Conservation (phyloP, 30 jellyfish, hydroid and myxozoan species). For the Turritopsis dohrnii region DNA sequence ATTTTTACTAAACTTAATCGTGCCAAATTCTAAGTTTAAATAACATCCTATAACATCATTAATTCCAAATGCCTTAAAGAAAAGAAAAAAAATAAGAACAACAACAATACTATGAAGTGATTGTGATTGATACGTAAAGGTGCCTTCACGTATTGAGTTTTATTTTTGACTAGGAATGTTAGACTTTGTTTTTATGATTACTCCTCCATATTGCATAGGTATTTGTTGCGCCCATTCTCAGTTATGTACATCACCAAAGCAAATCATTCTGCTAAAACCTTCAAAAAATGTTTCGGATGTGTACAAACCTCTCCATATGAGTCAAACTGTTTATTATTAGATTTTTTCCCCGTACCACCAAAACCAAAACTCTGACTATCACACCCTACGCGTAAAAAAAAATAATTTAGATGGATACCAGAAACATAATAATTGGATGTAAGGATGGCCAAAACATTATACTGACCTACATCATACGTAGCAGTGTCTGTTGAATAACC, state of each 20-base stretch:
- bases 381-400: constrained; percentile 49
- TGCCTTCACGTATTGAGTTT: too few species aligned
- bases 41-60: constrained; percentile 91
- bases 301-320: constrained; percentile 85
- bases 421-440: not conserved
- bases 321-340: constrained; percentile 75
- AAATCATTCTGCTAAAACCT: not conserved
- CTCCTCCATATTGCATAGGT: too few species aligned
- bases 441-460: not conserved
- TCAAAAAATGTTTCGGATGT: not conserved
- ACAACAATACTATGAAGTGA: too few species aligned
- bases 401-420: not conserved
- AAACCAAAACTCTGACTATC: constrained; percentile 95
- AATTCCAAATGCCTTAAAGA: constrained; percentile 80
- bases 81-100: too few species aligned
- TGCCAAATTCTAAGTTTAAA: constrained; percentile 63
- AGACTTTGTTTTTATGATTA: too few species aligned
- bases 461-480: constrained; percentile 87
- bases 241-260: too few species aligned
- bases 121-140: too few species aligned
- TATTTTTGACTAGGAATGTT: too few species aligned
- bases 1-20: constrained; percentile 80
- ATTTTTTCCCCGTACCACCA: constrained; percentile 98
- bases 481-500: constrained; percentile 95
- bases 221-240: too few species aligned